A percentile compares a stretch with the other conserved stretches of the same genome.
Evolutionary conservation across 2,113 vertebrate species (phyloP).

Genomic region (Hemibagrus wyckioides): DNA sequence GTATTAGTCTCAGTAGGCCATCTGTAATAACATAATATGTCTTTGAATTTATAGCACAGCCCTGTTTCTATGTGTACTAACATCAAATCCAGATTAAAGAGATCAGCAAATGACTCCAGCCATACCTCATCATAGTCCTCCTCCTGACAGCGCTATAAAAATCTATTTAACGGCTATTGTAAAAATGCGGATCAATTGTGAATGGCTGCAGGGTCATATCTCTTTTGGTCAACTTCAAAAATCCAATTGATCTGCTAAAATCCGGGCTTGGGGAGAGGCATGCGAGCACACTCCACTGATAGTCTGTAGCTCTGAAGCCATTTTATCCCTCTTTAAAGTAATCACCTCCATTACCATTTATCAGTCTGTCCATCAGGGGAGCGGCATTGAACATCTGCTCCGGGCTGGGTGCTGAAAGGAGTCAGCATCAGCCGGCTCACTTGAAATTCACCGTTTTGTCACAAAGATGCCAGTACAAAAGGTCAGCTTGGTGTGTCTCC

Average conservation of each 20-base stretch:
- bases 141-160: conserved; percentile 45
- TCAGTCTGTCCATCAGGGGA: conserved; percentile 56
- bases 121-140: conserved; percentile 38
- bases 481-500: conserved; percentile 2
- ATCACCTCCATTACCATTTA: conserved; percentile 61
- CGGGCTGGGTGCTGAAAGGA: conserved; percentile 32
- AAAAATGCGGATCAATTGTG: conserved; percentile 33
- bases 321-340: conserved; percentile 58
- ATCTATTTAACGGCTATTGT: conserved; percentile 44
- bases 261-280: conserved; percentile 14
- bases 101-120: conserved; percentile 38
- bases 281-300: conserved; percentile 13
- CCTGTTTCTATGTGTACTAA: conserved; percentile 6
- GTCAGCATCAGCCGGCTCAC: neutral
- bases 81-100: conserved; percentile 49
- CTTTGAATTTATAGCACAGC: conserved; percentile 32
- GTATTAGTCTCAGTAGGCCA: conserved; percentile 18
- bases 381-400: conserved; percentile 56
- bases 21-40: conserved; percentile 21
- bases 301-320: conserved; percentile 44
- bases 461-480: neutral
- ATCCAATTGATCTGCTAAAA: conserved; percentile 47
- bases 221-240: conserved; percentile 34
- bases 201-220: conserved; percentile 30
- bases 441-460: neutral